Evolutionary conservation across 1,140 invertebrate genomes (phyloP).

Genomic region (Oryctes rhinoceros): DNA sequence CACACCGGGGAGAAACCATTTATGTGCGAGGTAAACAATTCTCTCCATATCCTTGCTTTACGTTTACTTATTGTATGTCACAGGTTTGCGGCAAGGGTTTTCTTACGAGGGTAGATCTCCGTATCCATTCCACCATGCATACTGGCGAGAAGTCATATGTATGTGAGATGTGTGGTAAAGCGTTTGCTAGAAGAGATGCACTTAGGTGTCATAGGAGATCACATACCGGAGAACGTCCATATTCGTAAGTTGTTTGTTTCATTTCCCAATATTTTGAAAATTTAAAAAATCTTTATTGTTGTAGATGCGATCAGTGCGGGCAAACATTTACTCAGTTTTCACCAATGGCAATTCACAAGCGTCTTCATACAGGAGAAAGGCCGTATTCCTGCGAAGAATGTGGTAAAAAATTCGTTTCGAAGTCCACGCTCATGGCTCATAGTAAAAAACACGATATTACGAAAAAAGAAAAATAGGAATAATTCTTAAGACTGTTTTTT

Average conservation of each 20-base stretch:
- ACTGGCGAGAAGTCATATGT: slow-evolving; percentile 76
- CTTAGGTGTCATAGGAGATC: slow-evolving; percentile 73
- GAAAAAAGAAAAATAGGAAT: slow-evolving; percentile 25
- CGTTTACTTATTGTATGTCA: slow-evolving; percentile 40
- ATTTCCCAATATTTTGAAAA: neutral
- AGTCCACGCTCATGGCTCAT: slow-evolving; percentile 70
- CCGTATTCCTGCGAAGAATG: slow-evolving; percentile 83
- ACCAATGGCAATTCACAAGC: slow-evolving; percentile 71
- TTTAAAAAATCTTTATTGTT: slow-evolving; percentile 32
- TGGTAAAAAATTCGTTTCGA: slow-evolving; percentile 67
- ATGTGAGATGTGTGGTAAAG: slow-evolving; percentile 73
- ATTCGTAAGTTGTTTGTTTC: slow-evolving; percentile 50
- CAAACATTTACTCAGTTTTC: slow-evolving; percentile 73
- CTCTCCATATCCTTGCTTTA: slow-evolving; percentile 60
- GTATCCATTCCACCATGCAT: slow-evolving; percentile 73
- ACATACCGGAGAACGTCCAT: slow-evolving; percentile 76
- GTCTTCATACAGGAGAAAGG: slow-evolving; percentile 79
- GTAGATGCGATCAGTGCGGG: slow-evolving; percentile 68
- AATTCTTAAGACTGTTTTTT: slow-evolving; percentile 20
- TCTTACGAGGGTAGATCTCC: slow-evolving; percentile 65
- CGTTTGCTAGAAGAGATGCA: slow-evolving; percentile 75
- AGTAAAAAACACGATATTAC: slow-evolving; percentile 64
- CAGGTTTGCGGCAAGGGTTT: slow-evolving; percentile 73
- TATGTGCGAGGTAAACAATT: slow-evolving; percentile 70
- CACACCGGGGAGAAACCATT: slow-evolving; percentile 73